These are phyloP conservation scores for Sinonovacula constricta DNA, from an alignment of 1,140 invertebrate genomes.

Conservation along the genomic window DNA sequence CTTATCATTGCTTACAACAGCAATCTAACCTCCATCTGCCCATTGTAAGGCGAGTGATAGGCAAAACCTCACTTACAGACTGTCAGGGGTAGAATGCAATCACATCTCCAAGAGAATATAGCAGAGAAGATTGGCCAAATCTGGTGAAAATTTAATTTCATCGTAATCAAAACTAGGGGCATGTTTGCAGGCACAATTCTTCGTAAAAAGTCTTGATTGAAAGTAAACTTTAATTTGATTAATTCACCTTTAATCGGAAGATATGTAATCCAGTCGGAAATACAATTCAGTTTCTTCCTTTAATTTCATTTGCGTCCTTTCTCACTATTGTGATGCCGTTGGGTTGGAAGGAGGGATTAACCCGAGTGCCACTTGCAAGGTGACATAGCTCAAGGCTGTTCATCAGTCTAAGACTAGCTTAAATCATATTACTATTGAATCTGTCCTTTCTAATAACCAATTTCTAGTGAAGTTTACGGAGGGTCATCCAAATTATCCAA, in stretches of 20 bases:
- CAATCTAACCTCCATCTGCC: too few relatives aligned
- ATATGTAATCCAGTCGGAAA: constrained; percentile 49
- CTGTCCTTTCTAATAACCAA: too few relatives aligned
- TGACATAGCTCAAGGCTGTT: too few relatives aligned
- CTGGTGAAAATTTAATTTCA: constrained; percentile 54
- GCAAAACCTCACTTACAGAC: constrained; percentile 46
- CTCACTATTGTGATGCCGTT: not conserved
- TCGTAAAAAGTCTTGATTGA: constrained; percentile 16
- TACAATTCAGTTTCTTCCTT: constrained; percentile 14
- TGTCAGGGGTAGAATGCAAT: constrained; percentile 22
- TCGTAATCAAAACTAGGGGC: constrained; percentile 52
- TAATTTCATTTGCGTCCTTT: not conserved
- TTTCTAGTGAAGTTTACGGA: too few relatives aligned
- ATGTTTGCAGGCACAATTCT: constrained; percentile 44
- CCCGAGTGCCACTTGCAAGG: not conserved
- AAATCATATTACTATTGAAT: too few relatives aligned
- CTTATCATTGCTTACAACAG: too few relatives aligned
- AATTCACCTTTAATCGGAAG: constrained; percentile 44
- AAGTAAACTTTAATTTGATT: constrained; percentile 53
- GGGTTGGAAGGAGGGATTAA: not conserved
- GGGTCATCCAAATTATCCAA: too few relatives aligned
- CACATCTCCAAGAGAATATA: constrained; percentile 27
- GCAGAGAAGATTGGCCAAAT: constrained; percentile 46
- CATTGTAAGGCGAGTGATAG: too few relatives aligned
- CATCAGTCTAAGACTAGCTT: too few relatives aligned